Base-by-base conservation (phyloP, 2,797 vertebrate genomes). In the Fistularia commersonii region DNA sequence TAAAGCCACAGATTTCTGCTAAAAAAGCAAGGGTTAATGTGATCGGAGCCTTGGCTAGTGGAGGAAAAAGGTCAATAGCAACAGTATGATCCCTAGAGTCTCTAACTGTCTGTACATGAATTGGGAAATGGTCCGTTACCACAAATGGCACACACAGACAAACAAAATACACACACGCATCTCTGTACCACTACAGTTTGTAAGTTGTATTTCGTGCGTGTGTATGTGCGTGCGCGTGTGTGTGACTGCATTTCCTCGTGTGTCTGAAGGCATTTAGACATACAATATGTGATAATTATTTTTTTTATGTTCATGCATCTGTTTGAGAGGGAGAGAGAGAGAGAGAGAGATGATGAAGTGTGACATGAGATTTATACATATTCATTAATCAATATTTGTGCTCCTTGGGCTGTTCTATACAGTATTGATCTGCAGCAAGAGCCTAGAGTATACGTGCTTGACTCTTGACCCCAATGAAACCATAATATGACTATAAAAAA, bases 371-470 rank as follows among this genome's bases (percentile, higher is more conserved):
- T 82, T 72, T 79, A 81, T 45, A 32, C 53, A 72, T 76, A 75
- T 80, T 77, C 65, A 76, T 74, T 51, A 60, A 85, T 89, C 75
- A 80, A 88, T 88, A 76, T 67, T 51, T 64, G 52, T 69, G 65
- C 62, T 74, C 65, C 68, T 57, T 57, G 38, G 61, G 53, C 65
- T 72, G 57, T 54, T 77, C 65, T 45, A 64, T 79, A 61, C 51
- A 15, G 50, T 80, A 89, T 90, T 49, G 84, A 89, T 87, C 69
- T 59, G 60, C 32, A 73, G 59, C 64, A 11, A 46, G 39, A 53
- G 72, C 41, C 43, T 43, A 49, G 72, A 76, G 78, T 58, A 61
- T 64, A 66, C 37, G n/a, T 23, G 62, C 54, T 86, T 87, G 81
- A 86, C 71, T 73, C 61, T 61, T 82, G 79, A 78, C 64, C 70